Conservation (phyloP, 2,888 invertebrate species). For the Hypolimnas misippus region DNA sequence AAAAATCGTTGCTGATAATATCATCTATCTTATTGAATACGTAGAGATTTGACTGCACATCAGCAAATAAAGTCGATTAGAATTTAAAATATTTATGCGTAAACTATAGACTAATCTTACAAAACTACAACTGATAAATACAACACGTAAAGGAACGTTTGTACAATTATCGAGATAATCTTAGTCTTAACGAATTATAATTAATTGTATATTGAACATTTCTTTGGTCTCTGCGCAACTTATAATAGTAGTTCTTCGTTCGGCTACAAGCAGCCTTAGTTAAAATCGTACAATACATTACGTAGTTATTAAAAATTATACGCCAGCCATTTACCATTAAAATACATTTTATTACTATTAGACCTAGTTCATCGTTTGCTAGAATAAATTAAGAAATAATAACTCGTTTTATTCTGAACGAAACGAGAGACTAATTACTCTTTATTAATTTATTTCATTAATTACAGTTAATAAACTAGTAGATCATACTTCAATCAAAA, state of each 20-base stretch:
- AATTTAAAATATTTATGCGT: conserved; percentile 26
- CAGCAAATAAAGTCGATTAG: conserved; percentile 29
- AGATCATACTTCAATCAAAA: conserved; percentile 1
- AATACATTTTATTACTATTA: conserved; percentile 23
- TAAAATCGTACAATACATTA: conserved; percentile 24
- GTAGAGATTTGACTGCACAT: conserved; percentile 17
- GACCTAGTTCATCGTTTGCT: conserved; percentile 1
- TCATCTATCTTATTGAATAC: conserved; percentile 17
- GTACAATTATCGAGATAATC: conserved; percentile 47
- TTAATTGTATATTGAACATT: conserved; percentile 50
- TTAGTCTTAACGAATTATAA: conserved; percentile 47
- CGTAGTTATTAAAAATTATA: conserved; percentile 17
- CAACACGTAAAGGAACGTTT: conserved; percentile 52
- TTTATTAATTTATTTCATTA: too few species aligned
- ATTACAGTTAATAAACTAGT: too few species aligned
- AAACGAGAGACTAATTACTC: background rate
- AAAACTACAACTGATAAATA: conserved; percentile 42
- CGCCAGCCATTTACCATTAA: conserved; percentile 5
- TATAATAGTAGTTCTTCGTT: conserved; percentile 44
- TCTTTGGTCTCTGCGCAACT: conserved; percentile 63
- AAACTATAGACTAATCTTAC: conserved; percentile 37
- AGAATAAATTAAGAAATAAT: background rate
- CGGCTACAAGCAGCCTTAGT: conserved; percentile 30
- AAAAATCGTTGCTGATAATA: conserved; percentile 26
- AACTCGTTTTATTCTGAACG: background rate